Percentiles rank a stretch among this genome's conserved stretches.
These are phyloP conservation scores for Ephialtes manifestator DNA, from an alignment of 2,888 invertebrate genomes.

Conservation along the genomic window DNA sequence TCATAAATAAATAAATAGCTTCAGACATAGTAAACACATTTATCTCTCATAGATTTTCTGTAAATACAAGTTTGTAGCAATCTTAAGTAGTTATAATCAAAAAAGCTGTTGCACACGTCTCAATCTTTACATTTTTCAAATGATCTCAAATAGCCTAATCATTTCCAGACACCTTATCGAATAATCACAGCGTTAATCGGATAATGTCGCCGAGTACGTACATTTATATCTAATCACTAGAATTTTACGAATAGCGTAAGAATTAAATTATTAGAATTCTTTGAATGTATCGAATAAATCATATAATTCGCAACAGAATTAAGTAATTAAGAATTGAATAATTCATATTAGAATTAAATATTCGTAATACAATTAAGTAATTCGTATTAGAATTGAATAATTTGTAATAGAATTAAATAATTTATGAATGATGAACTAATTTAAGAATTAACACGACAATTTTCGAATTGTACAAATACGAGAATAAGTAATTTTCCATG, in stretches of 20 bases:
- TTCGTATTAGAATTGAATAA: too few relatives aligned
- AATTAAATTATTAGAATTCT: too few relatives aligned
- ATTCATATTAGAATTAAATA: too few relatives aligned
- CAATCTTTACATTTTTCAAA: background rate
- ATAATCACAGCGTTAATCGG: background rate
- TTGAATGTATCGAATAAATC: too few relatives aligned
- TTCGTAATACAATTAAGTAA: too few relatives aligned
- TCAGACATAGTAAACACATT: background rate
- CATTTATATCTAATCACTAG: background rate
- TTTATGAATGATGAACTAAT: too few relatives aligned
- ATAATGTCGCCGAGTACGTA: background rate
- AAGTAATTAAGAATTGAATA: too few relatives aligned
- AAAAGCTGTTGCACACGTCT: background rate
- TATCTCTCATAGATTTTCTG: background rate
- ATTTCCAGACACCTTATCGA: conserved; percentile 6
- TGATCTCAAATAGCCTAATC: background rate
- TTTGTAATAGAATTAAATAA: too few relatives aligned
- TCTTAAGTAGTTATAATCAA: background rate
- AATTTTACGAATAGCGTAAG: background rate
- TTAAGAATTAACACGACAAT: background rate
- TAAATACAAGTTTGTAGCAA: background rate
- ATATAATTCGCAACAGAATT: too few relatives aligned
- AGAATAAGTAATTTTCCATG: background rate
- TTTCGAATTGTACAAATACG: background rate
- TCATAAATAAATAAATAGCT: background rate